Evolutionary conservation across 2,888 invertebrate species (phyloP).

Genomic region (Drosophila buzzatii): DNA sequence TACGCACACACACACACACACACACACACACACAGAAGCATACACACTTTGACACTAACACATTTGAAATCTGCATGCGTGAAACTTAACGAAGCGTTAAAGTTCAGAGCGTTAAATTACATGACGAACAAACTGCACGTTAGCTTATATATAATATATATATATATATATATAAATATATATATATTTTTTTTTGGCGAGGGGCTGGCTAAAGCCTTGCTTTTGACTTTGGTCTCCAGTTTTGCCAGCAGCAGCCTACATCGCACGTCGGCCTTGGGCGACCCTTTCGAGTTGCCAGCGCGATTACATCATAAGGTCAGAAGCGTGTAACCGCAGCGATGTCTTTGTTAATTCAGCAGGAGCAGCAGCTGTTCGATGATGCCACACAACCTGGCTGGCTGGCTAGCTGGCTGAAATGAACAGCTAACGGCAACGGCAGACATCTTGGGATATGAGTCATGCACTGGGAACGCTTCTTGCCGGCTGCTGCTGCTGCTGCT

Average conservation of each 20-base stretch:
- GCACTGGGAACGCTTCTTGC: slow-evolving; percentile 46
- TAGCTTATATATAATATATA: too few relatives aligned
- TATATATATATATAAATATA: too few relatives aligned
- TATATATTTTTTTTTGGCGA: neutral
- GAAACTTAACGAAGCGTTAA: slow-evolving; percentile 80
- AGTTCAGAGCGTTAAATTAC: slow-evolving; percentile 79
- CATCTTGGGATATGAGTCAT: slow-evolving; percentile 36
- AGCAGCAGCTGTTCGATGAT: neutral
- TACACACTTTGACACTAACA: slow-evolving; percentile 20
- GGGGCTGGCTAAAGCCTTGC: slow-evolving; percentile 35
- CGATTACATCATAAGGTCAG: slow-evolving; percentile 55
- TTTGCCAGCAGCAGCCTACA: slow-evolving; percentile 42
- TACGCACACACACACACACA: slow-evolving; percentile 19
- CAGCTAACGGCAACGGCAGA: slow-evolving; percentile 33
- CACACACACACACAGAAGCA: slow-evolving; percentile 5
- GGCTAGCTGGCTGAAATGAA: slow-evolving; percentile 25
- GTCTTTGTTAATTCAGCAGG: slow-evolving; percentile 19
- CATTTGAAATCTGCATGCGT: slow-evolving; percentile 79
- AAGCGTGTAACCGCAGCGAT: slow-evolving; percentile 7
- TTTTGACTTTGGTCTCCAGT: slow-evolving; percentile 57
- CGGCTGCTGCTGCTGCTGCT: neutral
- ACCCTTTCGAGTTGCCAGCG: slow-evolving; percentile 47
- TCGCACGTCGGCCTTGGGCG: slow-evolving; percentile 39
- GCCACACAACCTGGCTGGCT: slow-evolving; percentile 1
- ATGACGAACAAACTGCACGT: slow-evolving; percentile 40